Evolutionary conservation across 1,140 invertebrate genomes (phyloP).

Genomic region (Metopolophium dirhodum): DNA sequence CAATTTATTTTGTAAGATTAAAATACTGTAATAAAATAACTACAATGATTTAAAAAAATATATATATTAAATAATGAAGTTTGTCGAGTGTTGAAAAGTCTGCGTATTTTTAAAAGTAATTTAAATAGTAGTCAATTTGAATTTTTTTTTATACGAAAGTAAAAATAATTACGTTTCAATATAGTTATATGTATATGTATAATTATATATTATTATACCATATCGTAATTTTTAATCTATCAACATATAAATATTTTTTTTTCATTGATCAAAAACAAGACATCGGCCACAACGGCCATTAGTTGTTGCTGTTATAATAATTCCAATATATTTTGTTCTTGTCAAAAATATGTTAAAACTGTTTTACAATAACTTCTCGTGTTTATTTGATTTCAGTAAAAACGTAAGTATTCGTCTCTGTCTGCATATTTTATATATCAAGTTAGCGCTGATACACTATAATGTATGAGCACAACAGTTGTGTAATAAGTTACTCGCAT

Average conservation of each 20-base stretch:
- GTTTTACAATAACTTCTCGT: too few relatives aligned
- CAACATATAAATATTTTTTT: too few relatives aligned
- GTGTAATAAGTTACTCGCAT: too few relatives aligned
- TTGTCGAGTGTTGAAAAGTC: background rate
- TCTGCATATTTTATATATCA: too few relatives aligned
- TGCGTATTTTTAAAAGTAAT: background rate
- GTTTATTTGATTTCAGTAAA: background rate
- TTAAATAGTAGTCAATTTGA: background rate
- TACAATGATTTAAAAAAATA: background rate
- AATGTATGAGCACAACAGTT: too few relatives aligned
- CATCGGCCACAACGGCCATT: too few relatives aligned
- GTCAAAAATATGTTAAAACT: too few relatives aligned
- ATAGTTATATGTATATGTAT: too few relatives aligned
- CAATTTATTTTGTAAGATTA: background rate
- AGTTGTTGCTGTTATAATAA: too few relatives aligned
- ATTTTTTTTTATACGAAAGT: background rate
- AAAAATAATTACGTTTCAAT: background rate
- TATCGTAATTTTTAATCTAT: background rate
- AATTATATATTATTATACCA: background rate
- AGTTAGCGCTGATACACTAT: too few relatives aligned
- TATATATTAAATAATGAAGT: background rate
- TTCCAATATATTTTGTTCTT: background rate
- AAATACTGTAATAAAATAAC: background rate
- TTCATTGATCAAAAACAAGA: too few relatives aligned
- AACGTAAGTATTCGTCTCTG: background rate